A percentile compares a stretch with the other conserved stretches of the same genome.
These are phyloP conservation scores for Paraplagusia blochii DNA, from an alignment of 2,113 vertebrate species.

Conservation along the genomic window DNA sequence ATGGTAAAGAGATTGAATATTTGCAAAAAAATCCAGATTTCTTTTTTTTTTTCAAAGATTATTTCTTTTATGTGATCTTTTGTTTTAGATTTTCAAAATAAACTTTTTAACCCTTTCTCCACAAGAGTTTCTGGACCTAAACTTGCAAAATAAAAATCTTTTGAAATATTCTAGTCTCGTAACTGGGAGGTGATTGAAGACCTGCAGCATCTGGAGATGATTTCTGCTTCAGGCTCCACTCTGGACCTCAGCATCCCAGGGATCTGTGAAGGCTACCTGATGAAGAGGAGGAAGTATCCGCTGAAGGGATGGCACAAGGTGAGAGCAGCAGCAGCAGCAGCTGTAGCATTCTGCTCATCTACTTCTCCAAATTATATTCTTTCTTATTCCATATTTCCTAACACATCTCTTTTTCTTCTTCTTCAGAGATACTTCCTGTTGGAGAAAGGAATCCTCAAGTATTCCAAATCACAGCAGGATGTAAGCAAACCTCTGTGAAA, in stretches of 20 bases:
- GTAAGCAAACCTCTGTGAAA: conserved; percentile 73
- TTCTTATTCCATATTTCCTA: background rate
- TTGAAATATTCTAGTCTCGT: conserved; percentile 58
- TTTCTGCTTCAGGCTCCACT: conserved; percentile 41
- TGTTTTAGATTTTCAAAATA: background rate
- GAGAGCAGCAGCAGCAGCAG: background rate
- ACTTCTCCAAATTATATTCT: background rate
- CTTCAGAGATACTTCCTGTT: conserved; percentile 87
- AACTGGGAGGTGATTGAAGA: conserved; percentile 91
- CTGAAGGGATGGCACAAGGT: conserved; percentile 98
- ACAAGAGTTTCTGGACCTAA: too few species aligned
- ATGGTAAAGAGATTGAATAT: too few species aligned
- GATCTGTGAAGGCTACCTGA: conserved; percentile 87
- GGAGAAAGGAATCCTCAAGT: conserved; percentile 85
- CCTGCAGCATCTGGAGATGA: conserved; percentile 23
- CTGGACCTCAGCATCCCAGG: conserved; percentile 65
- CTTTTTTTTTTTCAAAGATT: too few species aligned
- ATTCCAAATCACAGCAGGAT: conserved; percentile 85
- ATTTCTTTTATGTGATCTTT: too few species aligned
- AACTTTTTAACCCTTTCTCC: too few species aligned
- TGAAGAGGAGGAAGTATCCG: conserved; percentile 95
- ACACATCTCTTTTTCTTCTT: background rate
- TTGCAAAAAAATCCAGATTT: too few species aligned
- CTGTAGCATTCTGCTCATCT: background rate
- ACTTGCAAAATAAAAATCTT: too few species aligned